A percentile compares a stretch with the other conserved stretches of the same genome.
phyloP scores from a whole-genome alignment of 2,888 invertebrate genomes.

The Orthosia incerta region DNA sequence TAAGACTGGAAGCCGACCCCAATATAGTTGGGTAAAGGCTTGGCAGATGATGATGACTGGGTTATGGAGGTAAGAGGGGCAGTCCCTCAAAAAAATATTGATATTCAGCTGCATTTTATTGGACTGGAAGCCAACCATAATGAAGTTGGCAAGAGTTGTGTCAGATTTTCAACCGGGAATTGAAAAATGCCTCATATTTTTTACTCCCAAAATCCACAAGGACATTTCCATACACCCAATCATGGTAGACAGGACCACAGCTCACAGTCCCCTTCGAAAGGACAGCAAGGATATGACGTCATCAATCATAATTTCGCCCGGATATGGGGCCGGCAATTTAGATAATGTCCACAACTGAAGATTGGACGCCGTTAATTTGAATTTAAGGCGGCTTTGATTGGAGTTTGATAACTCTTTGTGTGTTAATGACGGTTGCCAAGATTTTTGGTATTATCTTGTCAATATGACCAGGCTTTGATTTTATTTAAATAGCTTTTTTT shows the following conservation, averaged over 20 bases:
- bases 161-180: too few relatives aligned
- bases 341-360: slow-evolving; percentile 64
- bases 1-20: too few relatives aligned
- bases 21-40: too few relatives aligned
- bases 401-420: slow-evolving; percentile 27
- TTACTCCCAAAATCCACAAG: slow-evolving; percentile 25
- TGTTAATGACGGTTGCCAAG: background rate
- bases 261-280: slow-evolving; percentile 18
- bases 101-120: too few relatives aligned
- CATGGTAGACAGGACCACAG: slow-evolving; percentile 22
- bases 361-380: slow-evolving; percentile 53
- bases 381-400: slow-evolving; percentile 40
- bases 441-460: background rate
- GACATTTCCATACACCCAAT: slow-evolving; percentile 48
- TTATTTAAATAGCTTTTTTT: too few relatives aligned
- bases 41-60: too few relatives aligned
- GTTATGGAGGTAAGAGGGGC: too few relatives aligned
- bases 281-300: slow-evolving; percentile 56
- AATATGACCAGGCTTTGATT: too few relatives aligned
- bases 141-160: too few relatives aligned
- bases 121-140: too few relatives aligned
- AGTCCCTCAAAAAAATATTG: too few relatives aligned
- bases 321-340: slow-evolving; percentile 64
- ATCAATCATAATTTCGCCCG: slow-evolving; percentile 66
- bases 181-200: slow-evolving; percentile 19